A percentile compares a stretch with the other conserved stretches of the same genome.
Evolutionary conservation across 2,888 invertebrate species (phyloP).

Genomic region (Cerceris ruficornis): DNA sequence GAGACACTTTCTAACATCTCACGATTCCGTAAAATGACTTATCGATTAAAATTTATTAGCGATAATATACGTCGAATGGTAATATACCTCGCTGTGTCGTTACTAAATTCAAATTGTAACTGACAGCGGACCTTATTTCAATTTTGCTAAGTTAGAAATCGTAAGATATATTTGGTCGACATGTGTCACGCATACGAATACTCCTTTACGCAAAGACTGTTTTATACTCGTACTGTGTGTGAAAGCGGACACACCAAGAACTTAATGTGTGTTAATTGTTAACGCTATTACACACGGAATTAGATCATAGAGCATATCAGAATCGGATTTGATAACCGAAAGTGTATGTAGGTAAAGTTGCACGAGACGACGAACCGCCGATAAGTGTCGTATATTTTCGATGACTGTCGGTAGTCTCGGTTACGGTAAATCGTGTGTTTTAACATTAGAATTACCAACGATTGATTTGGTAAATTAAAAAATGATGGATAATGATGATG

Average conservation of each 20-base stretch:
- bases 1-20: no score
- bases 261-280: not conserved
- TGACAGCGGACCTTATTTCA: constrained; percentile 7
- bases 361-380: not conserved
- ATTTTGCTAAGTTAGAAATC: constrained; percentile 26
- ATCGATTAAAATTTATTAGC: no score
- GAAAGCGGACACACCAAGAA: not conserved
- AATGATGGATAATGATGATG: not conserved
- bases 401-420: not conserved
- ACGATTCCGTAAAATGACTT: no score
- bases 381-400: not conserved
- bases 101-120: constrained; percentile 20
- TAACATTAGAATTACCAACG: not conserved
- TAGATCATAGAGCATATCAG: constrained; percentile 49
- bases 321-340: constrained; percentile 27
- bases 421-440: not conserved
- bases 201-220: constrained; percentile 55
- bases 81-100: constrained; percentile 3
- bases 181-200: constrained; percentile 40
- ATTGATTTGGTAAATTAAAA: not conserved
- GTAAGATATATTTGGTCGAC: constrained; percentile 34
- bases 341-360: not conserved
- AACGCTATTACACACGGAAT: constrained; percentile 17
- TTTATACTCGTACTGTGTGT: constrained; percentile 28
- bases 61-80: no score